phyloP scores from a whole-genome alignment of 2,797 vertebrate species.

The Brotogeris chrysoptera region DNA sequence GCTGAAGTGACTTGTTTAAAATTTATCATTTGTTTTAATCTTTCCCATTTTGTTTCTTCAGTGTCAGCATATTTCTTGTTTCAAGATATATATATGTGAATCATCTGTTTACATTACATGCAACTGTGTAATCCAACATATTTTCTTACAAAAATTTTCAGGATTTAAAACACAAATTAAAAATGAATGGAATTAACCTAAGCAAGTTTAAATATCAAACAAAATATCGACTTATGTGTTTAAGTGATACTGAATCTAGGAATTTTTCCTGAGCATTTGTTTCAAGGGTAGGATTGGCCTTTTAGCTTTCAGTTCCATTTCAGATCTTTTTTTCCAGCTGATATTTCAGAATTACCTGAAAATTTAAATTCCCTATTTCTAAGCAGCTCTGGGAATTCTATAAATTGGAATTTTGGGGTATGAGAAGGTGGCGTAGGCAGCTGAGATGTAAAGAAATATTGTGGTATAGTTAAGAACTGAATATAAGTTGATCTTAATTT shows the following conservation, averaged over 20 bases:
- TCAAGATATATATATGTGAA: neutral
- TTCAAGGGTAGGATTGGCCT: neutral
- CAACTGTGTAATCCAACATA: neutral
- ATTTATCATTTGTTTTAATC: neutral
- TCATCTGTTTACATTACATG: neutral
- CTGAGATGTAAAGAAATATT: fast-evolving
- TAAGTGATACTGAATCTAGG: neutral
- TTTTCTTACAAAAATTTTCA: neutral
- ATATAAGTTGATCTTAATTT: neutral
- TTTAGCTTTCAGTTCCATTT: neutral
- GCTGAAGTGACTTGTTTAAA: neutral
- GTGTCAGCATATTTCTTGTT: neutral
- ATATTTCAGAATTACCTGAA: neutral
- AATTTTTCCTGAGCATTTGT: neutral
- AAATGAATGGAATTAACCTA: neutral
- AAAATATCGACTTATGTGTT: neutral
- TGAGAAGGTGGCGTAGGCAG: neutral
- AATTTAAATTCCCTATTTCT: neutral
- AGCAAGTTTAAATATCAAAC: neutral
- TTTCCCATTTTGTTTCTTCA: neutral
- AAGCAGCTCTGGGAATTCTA: neutral
- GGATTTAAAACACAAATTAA: neutral
- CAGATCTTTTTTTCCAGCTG: neutral
- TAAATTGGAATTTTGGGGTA: neutral
- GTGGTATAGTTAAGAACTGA: neutral